A percentile compares a stretch with the other conserved stretches of the same genome.
Conservation (phyloP, 37 sponge, comb jelly and placozoan species). For the Dysidea cf. avara region DNA sequence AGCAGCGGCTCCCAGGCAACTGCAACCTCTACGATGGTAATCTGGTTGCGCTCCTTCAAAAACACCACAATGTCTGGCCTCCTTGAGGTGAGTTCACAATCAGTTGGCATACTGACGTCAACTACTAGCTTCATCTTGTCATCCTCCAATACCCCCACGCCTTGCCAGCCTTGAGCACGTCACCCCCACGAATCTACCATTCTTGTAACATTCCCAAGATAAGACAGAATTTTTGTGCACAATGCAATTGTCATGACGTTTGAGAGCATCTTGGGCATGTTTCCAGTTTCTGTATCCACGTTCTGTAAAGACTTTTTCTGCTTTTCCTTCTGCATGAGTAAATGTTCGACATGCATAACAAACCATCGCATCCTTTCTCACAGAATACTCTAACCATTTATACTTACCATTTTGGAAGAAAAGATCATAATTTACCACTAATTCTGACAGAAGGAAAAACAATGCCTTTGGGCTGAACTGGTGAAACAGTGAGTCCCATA, state of each 20-base stretch:
- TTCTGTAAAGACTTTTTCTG: constrained; percentile 22
- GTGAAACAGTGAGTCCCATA: too few relatives aligned
- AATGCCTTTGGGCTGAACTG: too few relatives aligned
- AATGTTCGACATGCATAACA: constrained; percentile 25
- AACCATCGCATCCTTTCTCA: constrained; percentile 6
- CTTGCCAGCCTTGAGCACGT: not conserved
- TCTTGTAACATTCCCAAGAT: too few relatives aligned
- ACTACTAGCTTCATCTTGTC: not conserved
- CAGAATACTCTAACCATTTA: constrained; percentile 27
- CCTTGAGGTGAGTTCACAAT: not conserved
- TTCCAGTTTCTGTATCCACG: constrained; percentile 24
- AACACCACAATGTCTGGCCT: not conserved
- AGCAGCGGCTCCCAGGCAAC: not conserved
- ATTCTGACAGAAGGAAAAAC: constrained; percentile 24
- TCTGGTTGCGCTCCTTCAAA: not conserved
- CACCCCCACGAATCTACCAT: too few relatives aligned
- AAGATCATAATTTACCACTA: constrained; percentile 13
- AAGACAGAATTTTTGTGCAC: too few relatives aligned
- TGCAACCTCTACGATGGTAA: not conserved
- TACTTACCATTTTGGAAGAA: constrained; percentile 33
- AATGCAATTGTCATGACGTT: too few relatives aligned
- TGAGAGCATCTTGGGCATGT: constrained; percentile 14
- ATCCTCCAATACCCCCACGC: not conserved
- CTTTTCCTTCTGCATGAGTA: constrained; percentile 2
- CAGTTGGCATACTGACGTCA: not conserved